Percentiles rank a stretch among this genome's conserved stretches.
phyloP scores from a whole-genome alignment of 2,797 vertebrate genomes.

The Leucoraja ocellata region DNA sequence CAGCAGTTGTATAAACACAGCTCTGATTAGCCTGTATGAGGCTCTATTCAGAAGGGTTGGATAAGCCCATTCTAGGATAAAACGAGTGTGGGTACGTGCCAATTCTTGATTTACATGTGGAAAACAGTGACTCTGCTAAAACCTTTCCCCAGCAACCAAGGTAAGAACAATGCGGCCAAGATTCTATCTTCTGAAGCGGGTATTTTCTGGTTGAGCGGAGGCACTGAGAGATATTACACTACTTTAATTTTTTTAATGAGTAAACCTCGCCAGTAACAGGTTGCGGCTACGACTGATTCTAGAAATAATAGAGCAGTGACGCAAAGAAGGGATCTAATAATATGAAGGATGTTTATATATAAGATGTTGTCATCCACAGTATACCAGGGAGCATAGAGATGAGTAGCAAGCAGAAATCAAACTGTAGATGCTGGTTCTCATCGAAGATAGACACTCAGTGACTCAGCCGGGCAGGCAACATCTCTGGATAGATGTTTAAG shows the following conservation, averaged over 20 bases:
- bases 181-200: neutral
- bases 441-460: too few relatives aligned
- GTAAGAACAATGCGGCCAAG: neutral
- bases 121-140: neutral
- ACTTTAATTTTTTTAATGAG: neutral
- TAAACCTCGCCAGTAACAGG: neutral
- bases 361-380: neutral
- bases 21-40: neutral
- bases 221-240: neutral
- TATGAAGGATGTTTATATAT: neutral
- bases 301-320: neutral
- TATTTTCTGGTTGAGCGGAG: neutral
- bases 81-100: neutral
- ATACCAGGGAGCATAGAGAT: neutral
- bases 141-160: neutral
- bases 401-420: neutral
- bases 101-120: neutral
- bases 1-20: neutral
- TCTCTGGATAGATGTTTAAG: too few relatives aligned
- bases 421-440: too few relatives aligned
- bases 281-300: neutral
- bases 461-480: too few relatives aligned
- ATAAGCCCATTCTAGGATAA: neutral
- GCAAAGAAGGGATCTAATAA: neutral
- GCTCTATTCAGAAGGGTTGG: neutral